Evolutionary conservation across 2,888 invertebrate genomes (phyloP).

Genomic region (Idaea aversata): DNA sequence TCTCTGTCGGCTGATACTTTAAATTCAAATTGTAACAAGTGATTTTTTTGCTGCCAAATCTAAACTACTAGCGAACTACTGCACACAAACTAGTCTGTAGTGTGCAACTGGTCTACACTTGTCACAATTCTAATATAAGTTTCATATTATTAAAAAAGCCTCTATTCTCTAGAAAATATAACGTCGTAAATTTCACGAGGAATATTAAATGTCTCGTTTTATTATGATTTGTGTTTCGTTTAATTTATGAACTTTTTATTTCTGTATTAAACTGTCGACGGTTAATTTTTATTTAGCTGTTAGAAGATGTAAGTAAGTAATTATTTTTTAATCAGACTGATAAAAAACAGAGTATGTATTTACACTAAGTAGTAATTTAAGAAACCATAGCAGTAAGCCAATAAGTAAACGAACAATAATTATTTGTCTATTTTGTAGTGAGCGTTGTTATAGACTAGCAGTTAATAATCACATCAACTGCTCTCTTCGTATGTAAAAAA

Average conservation of each 20-base stretch:
- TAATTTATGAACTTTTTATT: background rate
- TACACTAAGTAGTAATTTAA: too few species aligned
- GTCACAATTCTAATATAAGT: background rate
- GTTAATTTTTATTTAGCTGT: background rate
- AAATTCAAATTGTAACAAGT: background rate
- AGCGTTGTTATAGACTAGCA: too few species aligned
- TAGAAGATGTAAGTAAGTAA: background rate
- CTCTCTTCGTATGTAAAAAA: too few species aligned
- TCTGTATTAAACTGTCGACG: conserved; percentile 1
- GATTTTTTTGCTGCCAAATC: background rate
- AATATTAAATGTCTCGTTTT: conserved; percentile 1
- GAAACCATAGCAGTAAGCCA: too few species aligned
- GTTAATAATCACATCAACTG: too few species aligned
- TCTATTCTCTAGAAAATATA: background rate
- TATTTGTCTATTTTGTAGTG: too few species aligned
- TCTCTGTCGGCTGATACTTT: too few species aligned
- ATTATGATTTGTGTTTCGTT: background rate
- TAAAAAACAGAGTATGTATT: too few species aligned
- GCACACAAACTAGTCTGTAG: background rate
- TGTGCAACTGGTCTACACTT: background rate
- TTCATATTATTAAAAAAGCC: background rate
- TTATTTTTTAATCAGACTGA: background rate
- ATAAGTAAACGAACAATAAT: too few species aligned
- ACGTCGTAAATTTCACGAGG: background rate
- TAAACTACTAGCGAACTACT: background rate